Evolutionary conservation across 1,140 invertebrate genomes (phyloP).

Genomic region (Bicyclus anynana): DNA sequence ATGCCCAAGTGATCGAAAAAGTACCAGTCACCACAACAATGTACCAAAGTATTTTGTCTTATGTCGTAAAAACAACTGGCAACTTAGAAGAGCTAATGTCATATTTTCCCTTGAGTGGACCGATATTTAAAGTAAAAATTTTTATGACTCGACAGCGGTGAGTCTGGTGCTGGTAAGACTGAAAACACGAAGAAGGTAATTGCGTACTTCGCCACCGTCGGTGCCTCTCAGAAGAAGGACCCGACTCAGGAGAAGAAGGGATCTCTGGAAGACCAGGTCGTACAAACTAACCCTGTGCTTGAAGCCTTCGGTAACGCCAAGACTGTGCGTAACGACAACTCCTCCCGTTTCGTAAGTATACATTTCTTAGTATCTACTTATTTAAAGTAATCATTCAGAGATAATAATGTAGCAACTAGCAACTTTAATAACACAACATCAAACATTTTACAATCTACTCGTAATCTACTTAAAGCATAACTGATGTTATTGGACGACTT

Average conservation of each 20-base stretch:
- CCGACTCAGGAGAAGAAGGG: conserved; percentile 84
- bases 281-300: conserved; percentile 99
- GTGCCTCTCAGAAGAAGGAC: conserved; percentile 90
- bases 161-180: conserved; percentile 99
- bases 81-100: no score
- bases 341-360: conserved; percentile 97
- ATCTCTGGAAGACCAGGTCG: conserved; percentile 97
- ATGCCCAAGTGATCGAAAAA: no score
- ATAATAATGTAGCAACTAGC: no score
- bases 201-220: conserved; percentile 97
- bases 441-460: no score
- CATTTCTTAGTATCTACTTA: conserved; percentile 11
- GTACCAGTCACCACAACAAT: no score
- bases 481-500: no score
- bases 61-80: no score
- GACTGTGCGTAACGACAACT: conserved; percentile 99
- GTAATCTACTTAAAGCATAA: no score
- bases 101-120: no score
- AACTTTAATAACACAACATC: no score
- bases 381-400: background rate
- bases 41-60: no score
- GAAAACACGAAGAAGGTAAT: conserved; percentile 99
- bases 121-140: background rate
- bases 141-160: conserved; percentile 83
- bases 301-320: conserved; percentile 99